Percentiles rank a stretch among this genome's conserved stretches.
Conservation (phyloP, 64 coral and sea anemone species). For the Pocillopora damicornis region DNA sequence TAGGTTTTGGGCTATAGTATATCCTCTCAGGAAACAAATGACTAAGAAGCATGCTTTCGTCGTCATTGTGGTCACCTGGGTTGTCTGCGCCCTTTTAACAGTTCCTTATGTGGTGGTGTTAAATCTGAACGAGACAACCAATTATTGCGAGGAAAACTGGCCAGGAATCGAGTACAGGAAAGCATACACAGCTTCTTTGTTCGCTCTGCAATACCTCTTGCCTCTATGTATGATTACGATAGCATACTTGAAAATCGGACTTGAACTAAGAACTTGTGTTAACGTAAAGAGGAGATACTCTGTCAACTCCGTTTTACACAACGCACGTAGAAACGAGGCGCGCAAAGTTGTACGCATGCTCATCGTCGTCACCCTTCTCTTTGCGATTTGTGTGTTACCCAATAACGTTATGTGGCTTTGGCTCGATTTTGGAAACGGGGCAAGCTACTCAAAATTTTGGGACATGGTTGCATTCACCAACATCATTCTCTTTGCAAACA, state of each 20-base stretch:
- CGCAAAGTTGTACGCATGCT: conserved; percentile 96
- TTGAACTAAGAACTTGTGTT: conserved; percentile 66
- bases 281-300: conserved; percentile 4
- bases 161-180: conserved; percentile 54
- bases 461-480: conserved; percentile 79
- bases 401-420: conserved; percentile 98
- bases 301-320: conserved; percentile 58
- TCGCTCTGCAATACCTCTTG: conserved; percentile 80
- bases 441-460: conserved; percentile 58
- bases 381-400: conserved; percentile 90
- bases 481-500: conserved; percentile 89
- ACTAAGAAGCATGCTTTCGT: conserved; percentile 54
- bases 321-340: conserved; percentile 79
- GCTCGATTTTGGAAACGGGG: conserved; percentile 87
- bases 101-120: conserved; percentile 62
- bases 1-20: conserved; percentile 85
- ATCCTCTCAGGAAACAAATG: conserved; percentile 84
- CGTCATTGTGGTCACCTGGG: conserved; percentile 67
- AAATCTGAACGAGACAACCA: conserved; percentile 24
- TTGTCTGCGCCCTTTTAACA: conserved; percentile 46
- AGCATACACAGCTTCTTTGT: conserved; percentile 78
- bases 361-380: conserved; percentile 84
- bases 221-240: conserved; percentile 68
- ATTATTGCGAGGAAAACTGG: conserved; percentile 69
- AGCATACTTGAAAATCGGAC: conserved; percentile 69